These are phyloP conservation scores for Synergus umbraculus DNA, from an alignment of 2,888 invertebrate genomes.

Conservation along the genomic window DNA sequence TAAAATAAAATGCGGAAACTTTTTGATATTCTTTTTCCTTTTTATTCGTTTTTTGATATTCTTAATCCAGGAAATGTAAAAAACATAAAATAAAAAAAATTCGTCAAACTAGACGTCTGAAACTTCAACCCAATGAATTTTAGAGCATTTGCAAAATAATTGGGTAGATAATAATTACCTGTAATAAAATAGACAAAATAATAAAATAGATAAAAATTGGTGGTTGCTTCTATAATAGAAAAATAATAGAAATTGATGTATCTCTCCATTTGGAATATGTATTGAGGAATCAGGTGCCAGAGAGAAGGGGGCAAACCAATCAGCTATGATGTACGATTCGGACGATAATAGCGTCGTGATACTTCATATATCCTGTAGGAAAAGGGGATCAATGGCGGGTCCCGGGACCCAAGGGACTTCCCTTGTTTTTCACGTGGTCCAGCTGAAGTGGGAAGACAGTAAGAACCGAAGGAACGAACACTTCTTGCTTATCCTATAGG, in stretches of 20 bases:
- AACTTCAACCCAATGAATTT: too few relatives aligned
- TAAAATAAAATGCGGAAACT: too few relatives aligned
- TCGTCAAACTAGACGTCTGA: too few relatives aligned
- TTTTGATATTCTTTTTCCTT: too few relatives aligned
- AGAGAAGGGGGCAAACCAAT: constrained; percentile 12
- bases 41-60: too few relatives aligned
- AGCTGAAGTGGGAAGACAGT: constrained; percentile 41
- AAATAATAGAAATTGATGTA: neutral
- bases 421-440: constrained; percentile 51
- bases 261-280: neutral
- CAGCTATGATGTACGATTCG: constrained; percentile 48
- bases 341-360: constrained; percentile 62
- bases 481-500: constrained; percentile 42
- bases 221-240: neutral
- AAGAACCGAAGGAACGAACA: constrained; percentile 4
- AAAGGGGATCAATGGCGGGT: constrained; percentile 44
- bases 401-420: constrained; percentile 46
- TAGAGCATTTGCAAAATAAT: too few relatives aligned
- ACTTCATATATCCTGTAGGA: constrained; percentile 55
- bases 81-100: too few relatives aligned
- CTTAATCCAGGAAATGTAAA: too few relatives aligned
- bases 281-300: neutral
- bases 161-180: too few relatives aligned
- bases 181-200: too few relatives aligned
- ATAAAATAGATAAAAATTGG: too few relatives aligned